phyloP scores from a whole-genome alignment of 2,113 vertebrate species.

The Thalassoma bifasciatum region DNA sequence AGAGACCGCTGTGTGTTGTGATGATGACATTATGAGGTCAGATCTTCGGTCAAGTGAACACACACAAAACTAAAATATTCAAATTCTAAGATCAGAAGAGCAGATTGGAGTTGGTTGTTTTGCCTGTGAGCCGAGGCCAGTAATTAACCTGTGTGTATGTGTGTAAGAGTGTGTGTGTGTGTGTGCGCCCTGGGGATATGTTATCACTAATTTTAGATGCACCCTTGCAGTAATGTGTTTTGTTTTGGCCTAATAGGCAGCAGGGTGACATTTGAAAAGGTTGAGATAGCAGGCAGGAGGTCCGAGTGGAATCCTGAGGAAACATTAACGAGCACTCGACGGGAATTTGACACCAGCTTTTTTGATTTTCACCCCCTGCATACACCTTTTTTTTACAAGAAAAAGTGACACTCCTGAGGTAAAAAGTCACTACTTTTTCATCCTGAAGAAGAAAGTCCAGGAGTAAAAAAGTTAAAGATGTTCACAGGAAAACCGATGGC shows the following conservation, averaged over 20 bases:
- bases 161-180: no score
- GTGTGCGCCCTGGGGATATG: neutral
- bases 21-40: constrained; percentile 29
- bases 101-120: neutral
- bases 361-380: neutral
- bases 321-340: constrained; percentile 33
- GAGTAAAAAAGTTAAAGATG: neutral
- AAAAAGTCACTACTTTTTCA: no score
- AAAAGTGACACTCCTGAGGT: neutral
- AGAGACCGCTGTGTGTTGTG: constrained; percentile 20
- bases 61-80: neutral
- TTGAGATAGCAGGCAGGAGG: constrained; percentile 54
- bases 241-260: constrained; percentile 54
- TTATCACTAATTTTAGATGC: constrained; percentile 56
- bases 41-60: neutral
- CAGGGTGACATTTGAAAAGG: constrained; percentile 66
- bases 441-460: neutral
- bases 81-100: neutral
- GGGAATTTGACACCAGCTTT: constrained; percentile 7
- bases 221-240: constrained; percentile 19
- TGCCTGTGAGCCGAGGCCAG: constrained; percentile 19
- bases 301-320: constrained; percentile 14
- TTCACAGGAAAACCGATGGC: neutral
- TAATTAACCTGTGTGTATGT: constrained; percentile 35
- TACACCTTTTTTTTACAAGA: neutral